Evolutionary conservation across 2,888 invertebrate species (phyloP), one percentile per base, ranked within the genome.

Genomic region (Chrysotoxum bicinctum): DNA sequence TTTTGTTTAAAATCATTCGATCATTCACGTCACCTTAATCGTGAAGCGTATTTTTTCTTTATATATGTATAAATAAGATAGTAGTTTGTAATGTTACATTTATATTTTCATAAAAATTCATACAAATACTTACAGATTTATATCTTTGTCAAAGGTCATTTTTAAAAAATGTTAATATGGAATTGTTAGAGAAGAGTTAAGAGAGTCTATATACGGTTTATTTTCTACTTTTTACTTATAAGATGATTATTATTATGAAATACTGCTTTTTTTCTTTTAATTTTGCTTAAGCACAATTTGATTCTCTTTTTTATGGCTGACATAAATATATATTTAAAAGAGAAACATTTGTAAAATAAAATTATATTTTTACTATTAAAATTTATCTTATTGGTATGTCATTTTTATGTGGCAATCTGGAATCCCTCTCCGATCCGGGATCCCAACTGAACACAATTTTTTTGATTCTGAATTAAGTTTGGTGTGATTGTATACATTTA

Each of bases 211-310:
- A 62, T 12, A 45, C 30, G 14, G 62, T 35, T 58, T 58, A 62
- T 16, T 37, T 50, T 66, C 32, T 45, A 32, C 30, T 69, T 48
- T 60, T n/a, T 75, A 62, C 19, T 60, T 68, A 40, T 68, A 45
- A 52, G 48, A 56, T 19, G 45, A 66, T 78, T 54, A 62, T 45
- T 66, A 62, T 54, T 45, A 70, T 77, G 77, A 62, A 62, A 50
- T 60, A 72, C 23, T 23, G 54, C 12, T 37, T 12, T 14, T 50
- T 73, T 54, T 50, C 12, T 48, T 64, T 64, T 30, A 9, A n/a
- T n/a, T 23, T 62, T 50, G 35, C 50, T 50, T 54, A 73, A 60
- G 68, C 64, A 8, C 37, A 74, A 26, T 10, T 74, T 48, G 6
- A 19, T 56, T 76, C 50, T 73, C 21, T 35, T 58, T n/a, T 79